These are phyloP conservation scores for Hypocryptadius cinnamomeus DNA, from an alignment of 2,113 vertebrate genomes.

Conservation along the genomic window DNA sequence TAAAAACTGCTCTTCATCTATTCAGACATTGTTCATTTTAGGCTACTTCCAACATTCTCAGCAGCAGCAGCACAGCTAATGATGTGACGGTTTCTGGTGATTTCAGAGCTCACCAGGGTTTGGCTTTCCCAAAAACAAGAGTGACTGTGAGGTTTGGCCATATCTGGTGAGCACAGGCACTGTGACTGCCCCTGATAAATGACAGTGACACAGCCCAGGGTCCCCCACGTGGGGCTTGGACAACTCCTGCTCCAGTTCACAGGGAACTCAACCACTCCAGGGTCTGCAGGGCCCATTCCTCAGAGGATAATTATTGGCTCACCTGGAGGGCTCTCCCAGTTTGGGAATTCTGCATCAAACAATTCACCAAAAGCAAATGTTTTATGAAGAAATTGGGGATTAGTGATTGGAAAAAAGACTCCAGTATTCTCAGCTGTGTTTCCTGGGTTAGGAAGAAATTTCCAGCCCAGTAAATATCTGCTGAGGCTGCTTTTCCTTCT, in stretches of 20 bases:
- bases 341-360: not conserved
- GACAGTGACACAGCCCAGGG: not conserved
- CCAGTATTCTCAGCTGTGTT: not conserved
- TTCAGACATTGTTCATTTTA: not conserved
- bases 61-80: fast-evolving
- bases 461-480: not conserved
- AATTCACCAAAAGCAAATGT: not conserved
- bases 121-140: not conserved
- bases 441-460: not conserved
- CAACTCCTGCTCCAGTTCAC: fast-evolving
- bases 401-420: not conserved
- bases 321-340: not conserved
- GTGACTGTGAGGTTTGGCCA: not conserved
- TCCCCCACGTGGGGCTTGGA: fast-evolving
- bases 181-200: fast-evolving
- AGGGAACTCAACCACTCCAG: fast-evolving
- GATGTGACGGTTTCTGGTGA: fast-evolving
- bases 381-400: not conserved
- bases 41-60: not conserved
- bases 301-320: not conserved
- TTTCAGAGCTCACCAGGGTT: not conserved
- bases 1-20: fast-evolving
- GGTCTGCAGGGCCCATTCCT: fast-evolving
- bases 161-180: not conserved
- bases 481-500: not conserved